Conservation (phyloP, 2,113 vertebrate genomes). For the Epinephelus moara region DNA sequence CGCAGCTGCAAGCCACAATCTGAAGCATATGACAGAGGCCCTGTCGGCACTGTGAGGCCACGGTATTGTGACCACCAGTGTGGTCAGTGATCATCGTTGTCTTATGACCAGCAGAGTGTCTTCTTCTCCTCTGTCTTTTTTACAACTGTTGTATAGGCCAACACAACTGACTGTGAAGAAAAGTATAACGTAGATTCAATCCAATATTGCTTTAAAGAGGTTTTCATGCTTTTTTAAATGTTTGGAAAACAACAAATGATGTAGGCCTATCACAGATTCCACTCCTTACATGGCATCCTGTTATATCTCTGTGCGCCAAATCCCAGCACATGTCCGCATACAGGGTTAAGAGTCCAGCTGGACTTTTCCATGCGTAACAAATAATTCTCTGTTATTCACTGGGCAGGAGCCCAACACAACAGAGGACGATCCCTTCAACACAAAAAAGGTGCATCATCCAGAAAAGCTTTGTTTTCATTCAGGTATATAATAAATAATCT, state of each 20-base stretch:
- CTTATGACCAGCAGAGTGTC: not conserved
- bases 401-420: not conserved
- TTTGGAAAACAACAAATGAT: not conserved
- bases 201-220: not conserved
- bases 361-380: not conserved
- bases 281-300: too few species aligned
- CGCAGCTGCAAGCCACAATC: not conserved
- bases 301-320: not conserved
- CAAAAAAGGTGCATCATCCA: not conserved
- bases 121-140: not conserved
- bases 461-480: slow-evolving; percentile 7
- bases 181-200: not conserved
- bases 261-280: not conserved
- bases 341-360: not conserved
- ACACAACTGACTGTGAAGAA: not conserved
- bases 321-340: not conserved
- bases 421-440: not conserved
- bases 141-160: too few species aligned
- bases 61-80: not conserved
- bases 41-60: too few species aligned
- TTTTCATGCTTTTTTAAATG: not conserved
- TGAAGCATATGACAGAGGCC: not conserved
- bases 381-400: not conserved
- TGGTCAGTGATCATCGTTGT: not conserved
- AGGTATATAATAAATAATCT: slow-evolving; percentile 50